Base-by-base conservation (phyloP, 2,888 invertebrate species). In the Agrotis ipsilon region DNA sequence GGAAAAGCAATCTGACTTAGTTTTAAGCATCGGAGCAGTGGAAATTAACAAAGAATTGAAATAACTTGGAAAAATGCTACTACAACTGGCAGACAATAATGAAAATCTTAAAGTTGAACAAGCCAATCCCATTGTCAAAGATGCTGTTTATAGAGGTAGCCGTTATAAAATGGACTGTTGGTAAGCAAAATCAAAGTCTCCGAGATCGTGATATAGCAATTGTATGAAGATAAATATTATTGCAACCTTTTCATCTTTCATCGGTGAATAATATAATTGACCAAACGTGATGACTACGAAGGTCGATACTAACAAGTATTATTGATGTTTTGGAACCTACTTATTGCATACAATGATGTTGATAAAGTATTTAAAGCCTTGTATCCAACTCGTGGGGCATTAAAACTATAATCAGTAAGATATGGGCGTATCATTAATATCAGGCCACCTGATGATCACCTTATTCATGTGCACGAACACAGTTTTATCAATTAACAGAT, bases 401-500 rank as follows among this genome's bases (percentile, higher is more conserved):
- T 39, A 58, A 52, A 78, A 13, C 1, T 19, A 0, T 32, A 55
- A 55, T 64, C 73, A 61, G n/a, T 27, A 57, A 24, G 16, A 60
- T 54, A 51, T 72, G 48, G 13, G 14, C 46, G 19, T 72, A 72
- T 77, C 52, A 57, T 45, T 11, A 27, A 49, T 72, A 71, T 73
- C 73, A 49, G 51, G 58, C 61, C 64, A 78, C 64, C 60, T 68
- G 52, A 64, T 68, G 45, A 48, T 45, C 52, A 39, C 54, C 52
- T 68, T 78, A 54, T 14, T 57, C n/a, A 14, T 57, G 2, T 52
- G 19, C 16, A 45, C 55, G 43, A 24, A 63, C 63, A 68, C n/a
- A 49, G 19, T 62, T 58, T 72, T 62, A 78, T 78, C 68, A 54
- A 52, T 57, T 32, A 57, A 14, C 6, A 59, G 78, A 60, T 78